Base-by-base conservation (phyloP, 1,140 invertebrate species). In the Tyrophagus putrescentiae region DNA sequence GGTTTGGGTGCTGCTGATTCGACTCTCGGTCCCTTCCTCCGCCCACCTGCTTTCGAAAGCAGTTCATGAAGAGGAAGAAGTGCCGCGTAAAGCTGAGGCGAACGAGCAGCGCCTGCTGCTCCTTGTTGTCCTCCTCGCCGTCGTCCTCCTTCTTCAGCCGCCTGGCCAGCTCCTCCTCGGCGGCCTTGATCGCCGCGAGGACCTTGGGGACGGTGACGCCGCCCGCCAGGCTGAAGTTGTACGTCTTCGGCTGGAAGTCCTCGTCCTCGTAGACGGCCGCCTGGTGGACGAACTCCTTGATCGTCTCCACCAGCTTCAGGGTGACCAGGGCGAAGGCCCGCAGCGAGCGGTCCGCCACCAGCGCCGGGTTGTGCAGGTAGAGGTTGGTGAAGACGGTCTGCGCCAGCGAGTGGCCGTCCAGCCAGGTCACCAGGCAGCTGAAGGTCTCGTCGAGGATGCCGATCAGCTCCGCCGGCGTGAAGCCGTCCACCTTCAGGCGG, bases 301-400 rank as follows among this genome's bases (percentile, higher is more conserved):
- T 90, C 34, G 88, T 78, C 69, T 91, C 88, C 57, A 95, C 81
- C 33, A 93, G 78, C 76, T 95, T 95, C 64, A 95, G 82, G 45
- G 91, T 80, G 61, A 83, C 80, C 65, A 90, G 83, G 69, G 83
- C 87, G 70, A 93, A 95, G 11, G 84, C 83, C 71, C 83, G 85
- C 32, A 97, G 73, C 32, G 80, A 77, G 69, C 82, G 84, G 69
- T 95, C 88, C 67, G 82, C 76, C 64, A 97, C 89, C 11, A 81
- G 73, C 66, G 84, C 78, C 5, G 92, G 90, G 65, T 91, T 84
- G 73, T 97, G 92, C 33, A 97, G 74, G 70, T 95, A 97, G 29
- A 97, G 77, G 73, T 96, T 96, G 9, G 90, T 97, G 68, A 97
- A 96, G 11, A 98, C 84, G 21, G 94, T 97, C 76, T 97, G 92